phyloP scores from a whole-genome alignment of 2,113 vertebrate species.

The Zonotrichia leucophrys region DNA sequence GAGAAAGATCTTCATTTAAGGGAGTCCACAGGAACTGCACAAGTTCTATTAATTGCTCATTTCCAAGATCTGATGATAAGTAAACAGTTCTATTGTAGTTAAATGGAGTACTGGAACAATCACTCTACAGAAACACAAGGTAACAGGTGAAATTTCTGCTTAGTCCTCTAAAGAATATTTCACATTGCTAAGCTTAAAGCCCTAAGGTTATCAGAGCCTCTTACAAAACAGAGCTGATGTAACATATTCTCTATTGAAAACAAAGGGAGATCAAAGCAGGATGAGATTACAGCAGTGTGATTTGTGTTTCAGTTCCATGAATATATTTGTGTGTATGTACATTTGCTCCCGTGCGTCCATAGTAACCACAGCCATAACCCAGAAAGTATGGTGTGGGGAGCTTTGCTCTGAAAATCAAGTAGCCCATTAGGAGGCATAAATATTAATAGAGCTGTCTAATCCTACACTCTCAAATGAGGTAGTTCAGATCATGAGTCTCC shows the following conservation, averaged over 20 bases:
- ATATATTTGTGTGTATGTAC: not conserved
- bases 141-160: not conserved
- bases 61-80: not conserved
- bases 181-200: not conserved
- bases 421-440: conserved; percentile 62
- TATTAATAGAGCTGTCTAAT: conserved; percentile 67
- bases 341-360: not conserved
- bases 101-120: not conserved
- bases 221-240: not conserved
- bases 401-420: conserved; percentile 57
- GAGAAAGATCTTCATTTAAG: not conserved
- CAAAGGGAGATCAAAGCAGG: not conserved
- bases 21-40: not conserved
- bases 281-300: not conserved
- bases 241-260: not conserved
- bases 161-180: not conserved
- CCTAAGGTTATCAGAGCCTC: not conserved
- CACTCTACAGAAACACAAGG: not conserved
- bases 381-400: conserved; percentile 1
- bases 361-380: conserved; percentile 22
- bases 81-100: not conserved
- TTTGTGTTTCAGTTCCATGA: not conserved
- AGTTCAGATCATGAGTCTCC: conserved; percentile 56
- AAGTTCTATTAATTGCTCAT: not conserved
- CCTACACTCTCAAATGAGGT: conserved; percentile 46